Percentiles rank a stretch among this genome's conserved stretches.
Evolutionary conservation across 2,797 vertebrate genomes (phyloP).

Genomic region (Siniperca scherzeri): DNA sequence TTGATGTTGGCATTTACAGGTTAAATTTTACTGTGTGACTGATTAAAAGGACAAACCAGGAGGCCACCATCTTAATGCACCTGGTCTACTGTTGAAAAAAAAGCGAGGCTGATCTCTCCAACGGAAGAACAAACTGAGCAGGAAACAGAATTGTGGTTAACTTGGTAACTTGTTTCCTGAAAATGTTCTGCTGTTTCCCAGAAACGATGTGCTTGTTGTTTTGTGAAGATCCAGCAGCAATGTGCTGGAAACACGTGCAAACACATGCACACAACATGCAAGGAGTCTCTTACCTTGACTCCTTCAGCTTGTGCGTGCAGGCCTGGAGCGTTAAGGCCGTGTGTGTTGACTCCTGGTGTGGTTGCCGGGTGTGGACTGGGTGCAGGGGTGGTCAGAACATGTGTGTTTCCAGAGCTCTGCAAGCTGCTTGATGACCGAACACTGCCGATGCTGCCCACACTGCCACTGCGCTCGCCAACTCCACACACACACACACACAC

Average conservation of each 20-base stretch:
- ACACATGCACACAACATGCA: not conserved
- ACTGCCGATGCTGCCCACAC: constrained; percentile 91
- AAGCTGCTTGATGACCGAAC: constrained; percentile 86
- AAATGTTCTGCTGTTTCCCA: constrained; percentile 49
- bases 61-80: constrained; percentile 18
- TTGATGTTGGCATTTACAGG: not conserved
- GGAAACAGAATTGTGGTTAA: constrained; percentile 69
- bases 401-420: constrained; percentile 81
- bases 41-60: not conserved
- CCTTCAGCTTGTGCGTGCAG: constrained; percentile 94
- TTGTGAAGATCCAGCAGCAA: constrained; percentile 12
- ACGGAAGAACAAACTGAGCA: constrained; percentile 46
- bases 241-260: not conserved
- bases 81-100: not conserved
- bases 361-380: constrained; percentile 78
- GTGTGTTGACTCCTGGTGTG: constrained; percentile 82
- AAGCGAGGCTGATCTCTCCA: constrained; percentile 1
- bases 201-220: constrained; percentile 38
- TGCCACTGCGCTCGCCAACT: constrained; percentile 92
- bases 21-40: not conserved
- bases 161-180: constrained; percentile 50
- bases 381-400: constrained; percentile 79
- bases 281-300: constrained; percentile 86
- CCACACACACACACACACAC: constrained; percentile 9
- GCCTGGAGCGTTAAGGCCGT: constrained; percentile 88